Conservation (phyloP, 2,888 invertebrate species). For the Tenodera sinensis region DNA sequence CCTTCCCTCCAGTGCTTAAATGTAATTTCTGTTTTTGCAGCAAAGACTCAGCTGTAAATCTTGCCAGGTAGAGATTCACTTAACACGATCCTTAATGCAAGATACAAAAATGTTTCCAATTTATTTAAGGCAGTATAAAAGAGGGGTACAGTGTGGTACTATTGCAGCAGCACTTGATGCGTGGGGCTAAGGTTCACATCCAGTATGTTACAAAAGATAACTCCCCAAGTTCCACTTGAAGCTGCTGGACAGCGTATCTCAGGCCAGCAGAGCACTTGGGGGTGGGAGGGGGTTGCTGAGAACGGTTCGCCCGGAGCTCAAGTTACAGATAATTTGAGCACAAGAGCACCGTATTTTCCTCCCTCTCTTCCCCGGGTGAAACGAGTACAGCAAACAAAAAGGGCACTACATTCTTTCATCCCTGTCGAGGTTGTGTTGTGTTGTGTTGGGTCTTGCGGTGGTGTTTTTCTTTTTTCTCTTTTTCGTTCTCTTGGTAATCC, state of each 20-base stretch:
- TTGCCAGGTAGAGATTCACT: no score
- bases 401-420: not conserved
- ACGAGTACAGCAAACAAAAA: not conserved
- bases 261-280: not conserved
- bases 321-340: not conserved
- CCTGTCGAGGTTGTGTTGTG: not conserved
- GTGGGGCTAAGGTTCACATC: no score
- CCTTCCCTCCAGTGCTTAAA: no score
- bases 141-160: no score
- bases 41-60: no score
- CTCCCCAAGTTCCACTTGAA: not conserved
- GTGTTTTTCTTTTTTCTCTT: not conserved
- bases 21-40: no score
- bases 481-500: not conserved
- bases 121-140: no score
- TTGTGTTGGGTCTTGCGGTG: not conserved
- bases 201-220: not conserved
- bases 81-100: no score
- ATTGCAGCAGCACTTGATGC: no score
- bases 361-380: not conserved
- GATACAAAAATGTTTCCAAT: no score
- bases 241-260: not conserved
- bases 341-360: not conserved
- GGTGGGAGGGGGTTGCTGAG: not conserved
- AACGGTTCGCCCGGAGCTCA: not conserved